Conservation (phyloP, 2,888 invertebrate species). For the Acleris emargana region DNA sequence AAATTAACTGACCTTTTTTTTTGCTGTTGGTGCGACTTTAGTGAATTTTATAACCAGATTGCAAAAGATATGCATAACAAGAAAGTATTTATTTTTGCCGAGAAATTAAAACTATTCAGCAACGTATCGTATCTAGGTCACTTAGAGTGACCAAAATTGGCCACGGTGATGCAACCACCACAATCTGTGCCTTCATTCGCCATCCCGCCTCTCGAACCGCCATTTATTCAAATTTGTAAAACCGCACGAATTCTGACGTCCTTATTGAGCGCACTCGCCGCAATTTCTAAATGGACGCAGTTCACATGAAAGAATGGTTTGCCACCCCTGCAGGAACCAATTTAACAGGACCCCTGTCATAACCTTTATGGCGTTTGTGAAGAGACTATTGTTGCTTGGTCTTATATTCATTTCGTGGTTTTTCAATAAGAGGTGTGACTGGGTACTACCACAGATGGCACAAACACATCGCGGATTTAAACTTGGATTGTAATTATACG, state of each 20-base stretch:
- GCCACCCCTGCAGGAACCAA: constrained; percentile 40
- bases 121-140: not conserved
- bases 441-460: not conserved
- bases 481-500: not conserved
- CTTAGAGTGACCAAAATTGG: not conserved
- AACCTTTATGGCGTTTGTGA: not conserved
- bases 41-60: no score
- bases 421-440: not conserved
- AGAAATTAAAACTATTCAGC: no score
- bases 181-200: constrained; percentile 35
- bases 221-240: constrained; percentile 77
- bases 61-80: no score
- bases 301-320: constrained; percentile 55
- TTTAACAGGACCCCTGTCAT: not conserved
- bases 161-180: constrained; percentile 4
- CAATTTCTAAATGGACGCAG: constrained; percentile 77
- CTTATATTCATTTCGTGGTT: not conserved
- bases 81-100: no score
- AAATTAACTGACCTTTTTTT: no score
- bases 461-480: not conserved
- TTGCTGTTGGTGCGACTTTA: no score
- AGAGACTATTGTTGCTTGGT: not conserved
- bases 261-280: constrained; percentile 62
- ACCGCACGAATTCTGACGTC: constrained; percentile 59
- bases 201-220: constrained; percentile 43